Evolutionary conservation across 2,797 vertebrate species (phyloP).

Genomic region (Alectoris magna): DNA sequence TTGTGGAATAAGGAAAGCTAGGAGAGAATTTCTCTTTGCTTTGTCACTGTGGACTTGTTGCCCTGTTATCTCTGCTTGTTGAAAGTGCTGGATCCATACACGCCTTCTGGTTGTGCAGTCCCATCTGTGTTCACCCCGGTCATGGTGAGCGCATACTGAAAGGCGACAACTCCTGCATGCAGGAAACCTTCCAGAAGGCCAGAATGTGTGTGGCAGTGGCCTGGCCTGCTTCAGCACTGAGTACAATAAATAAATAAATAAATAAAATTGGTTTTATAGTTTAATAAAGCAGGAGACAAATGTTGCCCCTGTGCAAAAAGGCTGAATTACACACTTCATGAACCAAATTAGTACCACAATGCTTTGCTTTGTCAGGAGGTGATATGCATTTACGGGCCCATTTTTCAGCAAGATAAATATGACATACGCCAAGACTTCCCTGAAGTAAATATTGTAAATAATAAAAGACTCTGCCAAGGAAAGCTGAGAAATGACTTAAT

Average conservation of each 20-base stretch:
- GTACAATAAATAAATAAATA: slow-evolving; percentile 76
- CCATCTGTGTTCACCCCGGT: not conserved
- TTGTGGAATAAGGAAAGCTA: not conserved
- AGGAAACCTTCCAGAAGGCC: not conserved
- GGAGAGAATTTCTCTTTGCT: not conserved
- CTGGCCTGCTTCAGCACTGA: slow-evolving; percentile 81
- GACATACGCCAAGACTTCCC: slow-evolving; percentile 82
- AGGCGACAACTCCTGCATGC: not conserved
- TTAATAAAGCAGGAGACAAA: slow-evolving; percentile 93
- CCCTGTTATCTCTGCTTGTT: not conserved
- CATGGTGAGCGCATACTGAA: not conserved
- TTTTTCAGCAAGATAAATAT: slow-evolving; percentile 90
- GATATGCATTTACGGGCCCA: slow-evolving; percentile 83
- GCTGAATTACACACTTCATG: slow-evolving; percentile 93
- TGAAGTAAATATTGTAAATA: slow-evolving; percentile 90
- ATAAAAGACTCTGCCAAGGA: slow-evolving; percentile 85
- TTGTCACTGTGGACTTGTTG: not conserved
- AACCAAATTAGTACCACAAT: slow-evolving; percentile 91
- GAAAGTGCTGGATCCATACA: not conserved
- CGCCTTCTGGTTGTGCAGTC: not conserved
- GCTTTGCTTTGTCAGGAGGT: slow-evolving; percentile 90
- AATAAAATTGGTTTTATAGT: slow-evolving; percentile 85
- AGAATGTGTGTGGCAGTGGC: not conserved
- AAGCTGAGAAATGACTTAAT: slow-evolving; percentile 87
- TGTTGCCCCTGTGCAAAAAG: slow-evolving; percentile 85